Conservation (phyloP, 1,140 invertebrate species). For the Drosophila pectinifera region DNA sequence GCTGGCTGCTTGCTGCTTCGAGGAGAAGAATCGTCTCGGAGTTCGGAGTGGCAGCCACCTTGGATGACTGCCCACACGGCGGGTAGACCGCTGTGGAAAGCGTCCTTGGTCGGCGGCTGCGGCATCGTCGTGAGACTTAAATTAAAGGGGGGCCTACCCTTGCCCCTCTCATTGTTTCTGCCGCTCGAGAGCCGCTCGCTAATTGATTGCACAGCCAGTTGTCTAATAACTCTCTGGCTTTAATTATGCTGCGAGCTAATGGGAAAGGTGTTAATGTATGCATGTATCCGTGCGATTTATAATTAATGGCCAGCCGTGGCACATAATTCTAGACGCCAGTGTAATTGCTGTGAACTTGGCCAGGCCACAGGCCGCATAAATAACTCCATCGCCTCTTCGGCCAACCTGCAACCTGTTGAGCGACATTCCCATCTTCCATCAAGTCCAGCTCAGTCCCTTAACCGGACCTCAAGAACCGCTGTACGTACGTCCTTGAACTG, state of each 20-base stretch:
- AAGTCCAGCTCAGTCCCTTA: constrained; percentile 21
- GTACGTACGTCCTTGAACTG: constrained; percentile 79
- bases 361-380: constrained; percentile 38
- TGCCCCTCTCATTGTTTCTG: constrained; percentile 59
- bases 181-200: constrained; percentile 47
- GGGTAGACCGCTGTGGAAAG: constrained; percentile 44
- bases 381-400: constrained; percentile 24
- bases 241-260: constrained; percentile 79
- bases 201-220: constrained; percentile 80
- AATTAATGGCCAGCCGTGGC: constrained; percentile 62
- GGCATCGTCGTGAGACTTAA: constrained; percentile 67
- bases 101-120: constrained; percentile 57
- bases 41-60: constrained; percentile 28
- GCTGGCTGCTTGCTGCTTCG: too few species aligned
- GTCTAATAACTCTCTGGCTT: constrained; percentile 76
- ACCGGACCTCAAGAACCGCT: constrained; percentile 77
- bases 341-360: constrained; percentile 77
- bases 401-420: constrained; percentile 58
- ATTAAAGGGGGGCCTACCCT: constrained; percentile 66
- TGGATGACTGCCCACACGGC: constrained; percentile 61
- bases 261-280: constrained; percentile 76
- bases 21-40: constrained; percentile 21
- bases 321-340: constrained; percentile 62
- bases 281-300: constrained; percentile 43
- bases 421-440: constrained; percentile 46